Evolutionary conservation across 2,797 vertebrate genomes (phyloP).

Genomic region (Ptychadena robeensis): DNA sequence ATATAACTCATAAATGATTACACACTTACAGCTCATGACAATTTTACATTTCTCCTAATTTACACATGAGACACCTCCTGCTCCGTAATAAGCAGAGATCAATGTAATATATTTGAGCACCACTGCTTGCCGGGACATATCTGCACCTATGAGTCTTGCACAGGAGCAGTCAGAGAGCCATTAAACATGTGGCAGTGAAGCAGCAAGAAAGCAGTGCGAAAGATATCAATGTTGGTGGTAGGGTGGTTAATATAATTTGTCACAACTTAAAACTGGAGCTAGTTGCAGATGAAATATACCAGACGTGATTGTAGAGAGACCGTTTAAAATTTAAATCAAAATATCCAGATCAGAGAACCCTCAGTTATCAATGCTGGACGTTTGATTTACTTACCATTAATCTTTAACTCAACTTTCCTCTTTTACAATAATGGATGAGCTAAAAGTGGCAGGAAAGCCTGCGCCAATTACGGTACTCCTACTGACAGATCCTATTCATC

Average conservation of each 20-base stretch:
- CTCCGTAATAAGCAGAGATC: neutral
- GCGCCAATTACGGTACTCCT: neutral
- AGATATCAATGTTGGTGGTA: neutral
- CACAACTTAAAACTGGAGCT: neutral
- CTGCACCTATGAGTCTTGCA: neutral
- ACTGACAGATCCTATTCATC: neutral
- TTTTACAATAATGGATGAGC: neutral
- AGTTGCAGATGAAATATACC: neutral
- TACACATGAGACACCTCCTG: neutral
- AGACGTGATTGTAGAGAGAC: neutral
- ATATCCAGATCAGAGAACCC: no score
- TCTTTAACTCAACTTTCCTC: neutral
- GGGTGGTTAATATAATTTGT: neutral
- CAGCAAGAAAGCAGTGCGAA: neutral
- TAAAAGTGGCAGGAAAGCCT: neutral
- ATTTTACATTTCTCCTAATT: slow-evolving; percentile 6
- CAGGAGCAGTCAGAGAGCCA: neutral
- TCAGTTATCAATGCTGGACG: neutral
- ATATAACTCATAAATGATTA: neutral
- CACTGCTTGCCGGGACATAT: neutral
- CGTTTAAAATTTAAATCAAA: no score
- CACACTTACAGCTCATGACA: neutral
- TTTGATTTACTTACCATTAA: neutral
- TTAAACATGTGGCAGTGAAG: neutral
- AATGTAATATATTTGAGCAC: slow-evolving; percentile 3